Percentiles rank a stretch among this genome's conserved stretches.
Evolutionary conservation across 2,797 vertebrate genomes (phyloP).

Genomic region (Varecia variegata): DNA sequence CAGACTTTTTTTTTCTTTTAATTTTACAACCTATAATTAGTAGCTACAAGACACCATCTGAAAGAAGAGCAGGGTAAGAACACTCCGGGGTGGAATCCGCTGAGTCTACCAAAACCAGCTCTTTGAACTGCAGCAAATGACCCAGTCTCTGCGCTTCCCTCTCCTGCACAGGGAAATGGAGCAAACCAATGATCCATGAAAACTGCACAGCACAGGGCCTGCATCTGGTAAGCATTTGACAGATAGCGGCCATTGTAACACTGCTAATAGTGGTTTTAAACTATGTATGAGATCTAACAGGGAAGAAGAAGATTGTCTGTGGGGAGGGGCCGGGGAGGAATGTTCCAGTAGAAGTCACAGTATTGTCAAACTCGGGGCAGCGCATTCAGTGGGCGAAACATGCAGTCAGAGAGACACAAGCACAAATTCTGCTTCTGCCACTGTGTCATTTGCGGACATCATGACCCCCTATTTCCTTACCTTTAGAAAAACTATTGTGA

Average conservation of each 20-base stretch:
- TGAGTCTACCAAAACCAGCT: background rate
- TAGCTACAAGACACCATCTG: background rate
- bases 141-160: background rate
- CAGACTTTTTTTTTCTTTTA: background rate
- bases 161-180: too few relatives aligned
- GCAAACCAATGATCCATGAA: background rate
- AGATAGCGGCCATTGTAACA: accelerated
- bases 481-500: background rate
- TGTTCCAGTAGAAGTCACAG: accelerated
- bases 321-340: background rate
- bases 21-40: background rate
- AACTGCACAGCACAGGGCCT: background rate
- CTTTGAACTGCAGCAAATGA: background rate
- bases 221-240: background rate
- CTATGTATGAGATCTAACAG: accelerated
- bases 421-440: background rate
- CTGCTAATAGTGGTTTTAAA: background rate
- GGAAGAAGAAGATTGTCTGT: background rate
- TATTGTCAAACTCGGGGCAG: accelerated
- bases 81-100: background rate
- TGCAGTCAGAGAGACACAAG: accelerated
- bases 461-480: background rate
- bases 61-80: background rate
- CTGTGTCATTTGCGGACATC: too few relatives aligned
- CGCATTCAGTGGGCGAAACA: accelerated